Evolutionary conservation across 1,140 invertebrate species (phyloP).

Genomic region (Hylyphantes graminicola): DNA sequence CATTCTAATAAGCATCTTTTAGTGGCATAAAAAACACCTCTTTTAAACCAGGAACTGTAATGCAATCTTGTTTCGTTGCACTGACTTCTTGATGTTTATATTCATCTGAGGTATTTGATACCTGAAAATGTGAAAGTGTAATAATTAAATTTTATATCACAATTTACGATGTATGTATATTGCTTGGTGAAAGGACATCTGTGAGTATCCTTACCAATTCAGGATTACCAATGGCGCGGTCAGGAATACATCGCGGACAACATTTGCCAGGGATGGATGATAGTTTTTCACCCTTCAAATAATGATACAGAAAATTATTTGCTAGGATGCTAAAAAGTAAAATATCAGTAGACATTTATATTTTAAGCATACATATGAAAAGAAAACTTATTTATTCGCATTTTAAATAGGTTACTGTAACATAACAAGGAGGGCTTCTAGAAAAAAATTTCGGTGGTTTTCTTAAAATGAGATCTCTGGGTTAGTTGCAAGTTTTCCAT

Average conservation of each 20-base stretch:
- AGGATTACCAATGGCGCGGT: background rate
- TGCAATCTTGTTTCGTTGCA: slow-evolving; percentile 1
- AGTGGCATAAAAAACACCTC: background rate
- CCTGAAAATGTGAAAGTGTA: background rate
- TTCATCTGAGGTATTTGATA: slow-evolving; percentile 4
- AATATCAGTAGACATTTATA: background rate
- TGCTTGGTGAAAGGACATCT: background rate
- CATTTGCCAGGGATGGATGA: slow-evolving; percentile 2
- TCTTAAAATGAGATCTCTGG: too few relatives aligned
- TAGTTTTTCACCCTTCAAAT: slow-evolving; percentile 25
- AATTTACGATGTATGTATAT: background rate
- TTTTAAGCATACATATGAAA: background rate
- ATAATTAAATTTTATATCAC: background rate
- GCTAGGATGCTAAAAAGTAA: background rate
- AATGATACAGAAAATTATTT: too few relatives aligned
- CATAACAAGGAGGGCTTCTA: too few relatives aligned
- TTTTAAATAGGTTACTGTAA: background rate
- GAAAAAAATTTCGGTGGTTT: too few relatives aligned
- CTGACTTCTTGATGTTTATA: background rate
- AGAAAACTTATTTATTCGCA: background rate
- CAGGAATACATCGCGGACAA: slow-evolving; percentile 28
- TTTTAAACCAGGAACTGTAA: slow-evolving; percentile 10
- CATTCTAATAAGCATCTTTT: background rate
- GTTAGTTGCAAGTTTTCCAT: too few relatives aligned
- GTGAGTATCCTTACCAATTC: background rate